These are phyloP conservation scores for Pterocles burchelli DNA, from an alignment of 2,113 vertebrate genomes.

Conservation along the genomic window DNA sequence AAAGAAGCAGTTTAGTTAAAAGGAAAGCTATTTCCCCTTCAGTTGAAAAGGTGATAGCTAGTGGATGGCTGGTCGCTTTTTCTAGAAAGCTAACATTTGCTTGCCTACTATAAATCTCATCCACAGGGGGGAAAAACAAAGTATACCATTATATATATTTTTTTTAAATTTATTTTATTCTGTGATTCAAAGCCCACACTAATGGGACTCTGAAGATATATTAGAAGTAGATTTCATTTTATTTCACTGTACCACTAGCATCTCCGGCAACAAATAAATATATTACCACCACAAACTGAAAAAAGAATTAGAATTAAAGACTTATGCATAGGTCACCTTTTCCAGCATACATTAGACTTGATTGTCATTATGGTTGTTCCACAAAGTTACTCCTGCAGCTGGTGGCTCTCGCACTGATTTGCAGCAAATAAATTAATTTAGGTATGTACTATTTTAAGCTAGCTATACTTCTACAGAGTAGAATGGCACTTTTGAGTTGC, in stretches of 20 bases:
- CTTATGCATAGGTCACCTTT: neutral
- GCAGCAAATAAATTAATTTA: neutral
- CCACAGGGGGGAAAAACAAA: neutral
- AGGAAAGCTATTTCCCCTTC: constrained; percentile 9
- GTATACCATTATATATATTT: neutral
- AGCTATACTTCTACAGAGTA: neutral
- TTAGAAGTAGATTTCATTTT: constrained; percentile 31
- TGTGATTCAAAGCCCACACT: neutral
- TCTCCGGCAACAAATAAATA: constrained; percentile 19
- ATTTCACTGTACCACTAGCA: neutral
- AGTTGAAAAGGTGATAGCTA: constrained; percentile 11
- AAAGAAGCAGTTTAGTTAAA: constrained; percentile 28
- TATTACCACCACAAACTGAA: neutral
- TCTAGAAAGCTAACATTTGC: neutral
- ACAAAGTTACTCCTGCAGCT: neutral
- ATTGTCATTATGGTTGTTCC: neutral
- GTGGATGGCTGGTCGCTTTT: neutral
- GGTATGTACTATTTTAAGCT: neutral
- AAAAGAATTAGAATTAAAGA: neutral
- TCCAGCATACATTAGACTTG: neutral
- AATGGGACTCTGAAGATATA: neutral
- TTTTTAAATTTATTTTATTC: neutral
- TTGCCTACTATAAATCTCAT: neutral
- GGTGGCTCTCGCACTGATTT: neutral
- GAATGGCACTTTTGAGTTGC: neutral